These are phyloP conservation scores for Aegypius monachus DNA, from an alignment of 2,113 vertebrate species.

Conservation along the genomic window DNA sequence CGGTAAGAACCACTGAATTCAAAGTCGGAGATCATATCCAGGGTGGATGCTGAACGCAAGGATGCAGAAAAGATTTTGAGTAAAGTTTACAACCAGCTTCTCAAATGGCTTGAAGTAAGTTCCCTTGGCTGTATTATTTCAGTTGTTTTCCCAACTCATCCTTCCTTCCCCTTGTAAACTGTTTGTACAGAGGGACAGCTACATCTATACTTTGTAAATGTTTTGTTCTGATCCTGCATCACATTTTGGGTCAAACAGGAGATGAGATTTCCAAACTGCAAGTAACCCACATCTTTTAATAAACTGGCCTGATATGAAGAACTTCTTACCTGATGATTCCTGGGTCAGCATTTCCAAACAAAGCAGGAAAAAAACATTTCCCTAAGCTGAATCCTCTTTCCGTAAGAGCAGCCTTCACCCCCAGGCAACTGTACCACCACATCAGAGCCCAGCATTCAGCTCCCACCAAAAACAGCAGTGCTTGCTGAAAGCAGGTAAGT, in stretches of 20 bases:
- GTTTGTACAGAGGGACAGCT: background rate
- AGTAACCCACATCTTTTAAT: background rate
- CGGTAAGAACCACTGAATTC: background rate
- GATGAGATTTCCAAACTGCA: background rate
- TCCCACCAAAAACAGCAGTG: background rate
- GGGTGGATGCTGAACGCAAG: background rate
- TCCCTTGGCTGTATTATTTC: background rate
- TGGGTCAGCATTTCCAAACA: background rate
- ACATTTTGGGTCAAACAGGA: background rate
- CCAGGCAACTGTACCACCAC: background rate
- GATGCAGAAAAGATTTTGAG: background rate
- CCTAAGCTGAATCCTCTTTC: background rate
- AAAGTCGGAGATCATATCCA: background rate
- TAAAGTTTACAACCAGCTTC: background rate
- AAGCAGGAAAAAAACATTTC: background rate
- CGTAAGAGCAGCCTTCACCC: background rate
- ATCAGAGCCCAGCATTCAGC: background rate
- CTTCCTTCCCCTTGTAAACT: background rate
- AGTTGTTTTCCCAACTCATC: background rate
- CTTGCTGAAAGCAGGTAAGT: rapidly evolving
- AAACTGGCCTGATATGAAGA: background rate
- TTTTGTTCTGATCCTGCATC: background rate
- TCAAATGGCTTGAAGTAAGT: background rate
- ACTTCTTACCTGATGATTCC: background rate
- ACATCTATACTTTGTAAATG: background rate